Conservation (phyloP, 2,113 vertebrate genomes). For the Muntiacus muntjak region DNA sequence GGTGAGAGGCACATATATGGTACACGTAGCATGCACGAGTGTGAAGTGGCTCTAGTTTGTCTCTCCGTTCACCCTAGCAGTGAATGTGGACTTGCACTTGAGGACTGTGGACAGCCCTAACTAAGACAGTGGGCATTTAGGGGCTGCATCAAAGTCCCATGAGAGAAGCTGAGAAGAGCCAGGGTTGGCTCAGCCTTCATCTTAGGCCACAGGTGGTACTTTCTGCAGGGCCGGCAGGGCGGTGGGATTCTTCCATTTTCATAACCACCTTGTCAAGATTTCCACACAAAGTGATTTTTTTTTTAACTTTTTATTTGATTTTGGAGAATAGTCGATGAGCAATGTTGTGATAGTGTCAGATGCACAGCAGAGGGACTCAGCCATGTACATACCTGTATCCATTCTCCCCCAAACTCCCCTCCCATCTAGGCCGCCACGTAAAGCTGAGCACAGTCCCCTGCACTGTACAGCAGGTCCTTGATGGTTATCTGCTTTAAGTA, state of each 20-base stretch:
- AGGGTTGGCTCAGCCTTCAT: not conserved
- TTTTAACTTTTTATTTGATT: not conserved
- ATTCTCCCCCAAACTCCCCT: not conserved
- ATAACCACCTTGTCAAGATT: not conserved
- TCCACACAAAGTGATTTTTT: too few species aligned
- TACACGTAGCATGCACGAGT: not conserved
- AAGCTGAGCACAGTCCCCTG: fast-evolving
- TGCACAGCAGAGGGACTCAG: not conserved
- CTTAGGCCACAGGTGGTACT: not conserved
- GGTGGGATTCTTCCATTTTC: not conserved
- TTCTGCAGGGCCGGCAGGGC: not conserved
- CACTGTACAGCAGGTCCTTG: not conserved
- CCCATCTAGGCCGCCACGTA: not conserved
- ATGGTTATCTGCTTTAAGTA: not conserved
- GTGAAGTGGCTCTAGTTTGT: too few species aligned
- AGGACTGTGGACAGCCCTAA: not conserved
- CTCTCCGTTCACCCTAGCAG: not conserved
- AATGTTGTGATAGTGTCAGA: not conserved
- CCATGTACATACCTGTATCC: not conserved
- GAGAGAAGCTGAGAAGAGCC: not conserved
- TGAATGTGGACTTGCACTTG: not conserved
- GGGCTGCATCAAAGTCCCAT: not conserved
- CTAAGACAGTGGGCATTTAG: not conserved
- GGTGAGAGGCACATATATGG: not conserved
- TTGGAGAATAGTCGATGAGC: not conserved